Base-by-base conservation (phyloP, 2,113 vertebrate species). In the Ophthalmotilapia sp. region DNA sequence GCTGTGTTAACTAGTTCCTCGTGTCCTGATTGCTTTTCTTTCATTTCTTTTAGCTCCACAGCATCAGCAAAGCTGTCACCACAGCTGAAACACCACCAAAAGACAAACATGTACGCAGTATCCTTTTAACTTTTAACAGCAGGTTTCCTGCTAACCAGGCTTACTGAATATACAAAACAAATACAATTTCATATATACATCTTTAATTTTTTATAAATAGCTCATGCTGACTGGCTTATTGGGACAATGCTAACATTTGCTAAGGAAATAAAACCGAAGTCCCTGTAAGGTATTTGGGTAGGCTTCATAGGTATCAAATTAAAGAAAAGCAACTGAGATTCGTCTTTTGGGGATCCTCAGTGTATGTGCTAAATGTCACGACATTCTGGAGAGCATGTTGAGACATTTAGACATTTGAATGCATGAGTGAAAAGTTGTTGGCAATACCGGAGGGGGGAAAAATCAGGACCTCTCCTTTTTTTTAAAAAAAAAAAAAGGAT, bases 101-200 rank as follows among this genome's bases (percentile, higher is more conserved):
- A 95, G 97, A 98, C 94, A 99, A 98, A 92, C 98, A 99, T 38
- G 97, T 98, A 91, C 98, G 98, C 96, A 98, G 98, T 99, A 99
- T 99, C 98, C 97, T 99, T 97, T 91, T 7, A 55, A n/a, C 9
- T 9, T 38, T 19, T 7, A 40, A 45, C 12, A 38, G 26, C 40
- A 60, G 2, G n/a, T 42, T 42, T 40, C n/a, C n/a, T 70, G 36
- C 65, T 70, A 13, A 40, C 62, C 8, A 10, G 9, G 9, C 10
- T 33, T 6, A 38, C 6, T 73, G 5, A 5, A 49, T 51, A 54
- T 38, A 23, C 9, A 65, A 77, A 49, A n/a, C 9, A n/a, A 51
- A 17, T 49, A 38, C 19, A 40, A 7, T 40, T 51, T 17, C 6
- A 51, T 29, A n/a, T 13, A 62, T 36, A 58, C 23, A 58, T 29